These are phyloP conservation scores for Pelmatolapia mariae DNA, from an alignment of 2,113 vertebrate genomes.

Conservation along the genomic window DNA sequence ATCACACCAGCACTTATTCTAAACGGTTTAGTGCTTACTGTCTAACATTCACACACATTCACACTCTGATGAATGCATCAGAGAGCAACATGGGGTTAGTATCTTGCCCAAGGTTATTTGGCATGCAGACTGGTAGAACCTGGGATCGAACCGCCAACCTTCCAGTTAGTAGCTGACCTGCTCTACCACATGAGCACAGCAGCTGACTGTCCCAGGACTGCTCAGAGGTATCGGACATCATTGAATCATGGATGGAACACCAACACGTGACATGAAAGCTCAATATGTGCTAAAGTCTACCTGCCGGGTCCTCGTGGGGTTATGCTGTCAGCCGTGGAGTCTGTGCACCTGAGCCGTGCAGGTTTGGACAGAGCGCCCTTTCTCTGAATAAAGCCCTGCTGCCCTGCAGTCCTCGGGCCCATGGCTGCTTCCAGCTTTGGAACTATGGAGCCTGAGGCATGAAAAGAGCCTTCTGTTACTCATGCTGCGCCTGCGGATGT, in stretches of 20 bases:
- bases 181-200: background rate
- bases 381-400: conserved; percentile 72
- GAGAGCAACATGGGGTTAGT: background rate
- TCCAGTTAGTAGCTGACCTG: background rate
- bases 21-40: background rate
- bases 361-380: conserved; percentile 78
- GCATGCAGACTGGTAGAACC: background rate
- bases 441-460: conserved; percentile 83
- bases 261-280: background rate
- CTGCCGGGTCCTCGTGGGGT: conserved; percentile 52
- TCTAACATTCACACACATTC: background rate
- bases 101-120: background rate
- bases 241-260: background rate
- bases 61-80: background rate
- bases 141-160: background rate
- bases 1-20: background rate
- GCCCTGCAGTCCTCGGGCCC: conserved; percentile 58
- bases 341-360: conserved; percentile 35
- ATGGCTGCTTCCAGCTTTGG: conserved; percentile 93
- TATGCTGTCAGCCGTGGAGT: conserved; percentile 49
- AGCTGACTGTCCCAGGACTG: background rate
- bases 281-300: background rate
- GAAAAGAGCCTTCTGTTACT: background rate
- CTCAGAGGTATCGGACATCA: rapidly evolving
- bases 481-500: background rate